phyloP scores from a whole-genome alignment of 2,113 vertebrate species.

The Odobenus rosmarus region DNA sequence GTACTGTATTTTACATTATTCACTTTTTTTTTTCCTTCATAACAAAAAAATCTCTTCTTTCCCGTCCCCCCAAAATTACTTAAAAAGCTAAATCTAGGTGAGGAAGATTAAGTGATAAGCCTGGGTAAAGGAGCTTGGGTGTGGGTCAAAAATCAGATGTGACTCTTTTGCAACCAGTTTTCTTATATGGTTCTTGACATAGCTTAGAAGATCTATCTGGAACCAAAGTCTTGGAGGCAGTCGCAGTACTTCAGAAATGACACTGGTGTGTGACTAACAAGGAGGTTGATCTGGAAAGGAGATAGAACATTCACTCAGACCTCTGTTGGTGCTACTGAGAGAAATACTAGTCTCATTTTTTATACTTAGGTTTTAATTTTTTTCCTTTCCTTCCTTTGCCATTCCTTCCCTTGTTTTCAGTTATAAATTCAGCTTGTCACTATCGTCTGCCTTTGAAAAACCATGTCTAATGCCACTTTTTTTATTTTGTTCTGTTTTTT shows the following conservation, averaged over 20 bases:
- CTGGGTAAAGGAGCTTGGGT: background rate
- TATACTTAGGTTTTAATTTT: background rate
- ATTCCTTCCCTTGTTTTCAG: background rate
- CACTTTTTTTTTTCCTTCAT: background rate
- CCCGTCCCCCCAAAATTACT: background rate
- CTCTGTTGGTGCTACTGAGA: background rate
- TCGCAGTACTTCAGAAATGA: background rate
- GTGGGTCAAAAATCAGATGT: background rate
- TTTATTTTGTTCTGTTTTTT: constrained; percentile 58
- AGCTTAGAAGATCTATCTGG: background rate
- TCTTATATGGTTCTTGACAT: background rate
- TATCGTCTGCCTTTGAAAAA: constrained; percentile 62
- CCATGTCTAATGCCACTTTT: constrained; percentile 66
- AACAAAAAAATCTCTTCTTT: background rate
- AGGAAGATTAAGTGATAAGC: background rate
- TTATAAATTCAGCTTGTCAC: constrained; percentile 48
- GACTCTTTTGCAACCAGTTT: background rate
- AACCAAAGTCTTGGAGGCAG: background rate
- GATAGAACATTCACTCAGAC: background rate
- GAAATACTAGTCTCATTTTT: background rate
- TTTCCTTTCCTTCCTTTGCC: background rate
- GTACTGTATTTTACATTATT: background rate
- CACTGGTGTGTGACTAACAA: background rate
- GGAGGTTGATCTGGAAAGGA: background rate
- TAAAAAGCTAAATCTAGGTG: constrained; percentile 6